Percentiles rank a stretch among this genome's conserved stretches.
Conservation (phyloP, 2,113 vertebrate species). For the Eolophus roseicapilla region DNA sequence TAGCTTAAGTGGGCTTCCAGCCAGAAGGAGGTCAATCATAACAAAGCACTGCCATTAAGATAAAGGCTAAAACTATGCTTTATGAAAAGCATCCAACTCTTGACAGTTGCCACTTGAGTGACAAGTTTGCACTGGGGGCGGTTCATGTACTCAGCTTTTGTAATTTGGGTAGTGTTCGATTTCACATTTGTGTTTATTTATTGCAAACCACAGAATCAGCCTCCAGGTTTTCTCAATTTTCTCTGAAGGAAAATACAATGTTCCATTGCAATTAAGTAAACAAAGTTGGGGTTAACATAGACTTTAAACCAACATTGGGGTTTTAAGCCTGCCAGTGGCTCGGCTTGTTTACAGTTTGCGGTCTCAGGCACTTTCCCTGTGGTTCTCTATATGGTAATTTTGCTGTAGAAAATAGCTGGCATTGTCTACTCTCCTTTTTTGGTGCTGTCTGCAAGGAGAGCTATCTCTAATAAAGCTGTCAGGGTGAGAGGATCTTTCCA, state of each 20-base stretch:
- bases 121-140: slow-evolving; percentile 40
- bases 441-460: background rate
- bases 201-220: slow-evolving; percentile 16
- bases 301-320: slow-evolving; percentile 50
- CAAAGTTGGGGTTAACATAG: slow-evolving; percentile 28
- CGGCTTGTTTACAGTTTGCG: background rate
- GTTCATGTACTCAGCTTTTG: slow-evolving; percentile 21
- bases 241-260: slow-evolving; percentile 52
- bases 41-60: slow-evolving; percentile 70
- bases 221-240: slow-evolving; percentile 56
- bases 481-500: background rate
- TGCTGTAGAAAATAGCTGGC: slow-evolving; percentile 17
- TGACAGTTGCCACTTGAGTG: slow-evolving; percentile 43
- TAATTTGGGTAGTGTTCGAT: background rate
- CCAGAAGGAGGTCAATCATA: slow-evolving; percentile 67
- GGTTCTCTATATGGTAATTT: slow-evolving; percentile 42
- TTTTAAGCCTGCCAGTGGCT: slow-evolving; percentile 48
- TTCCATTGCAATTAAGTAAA: slow-evolving; percentile 45
- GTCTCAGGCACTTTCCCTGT: slow-evolving; percentile 40
- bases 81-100: slow-evolving; percentile 40
- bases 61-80: slow-evolving; percentile 50
- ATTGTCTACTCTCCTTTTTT: slow-evolving; percentile 14
- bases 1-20: slow-evolving; percentile 49
- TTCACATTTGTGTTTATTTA: slow-evolving; percentile 44
- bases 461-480: background rate